phyloP scores from a whole-genome alignment of 2,113 vertebrate genomes.

The Pachycephala philippinensis region DNA sequence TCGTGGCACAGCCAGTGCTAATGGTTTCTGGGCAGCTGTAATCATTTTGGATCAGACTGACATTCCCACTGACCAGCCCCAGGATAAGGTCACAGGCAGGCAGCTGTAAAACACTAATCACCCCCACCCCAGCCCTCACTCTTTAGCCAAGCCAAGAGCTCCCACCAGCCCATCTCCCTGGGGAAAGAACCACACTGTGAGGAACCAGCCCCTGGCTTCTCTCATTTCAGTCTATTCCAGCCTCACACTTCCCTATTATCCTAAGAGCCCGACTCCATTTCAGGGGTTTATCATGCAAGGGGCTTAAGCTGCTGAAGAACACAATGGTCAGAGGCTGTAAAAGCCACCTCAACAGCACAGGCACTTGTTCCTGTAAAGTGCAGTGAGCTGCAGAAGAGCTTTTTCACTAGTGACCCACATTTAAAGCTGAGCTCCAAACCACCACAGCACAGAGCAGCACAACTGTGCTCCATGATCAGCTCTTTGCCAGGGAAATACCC shows the following conservation, averaged over 20 bases:
- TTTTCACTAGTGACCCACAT: background rate
- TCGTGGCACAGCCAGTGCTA: rapidly evolving
- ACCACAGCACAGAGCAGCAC: background rate
- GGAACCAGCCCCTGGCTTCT: background rate
- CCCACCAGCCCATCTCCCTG: background rate
- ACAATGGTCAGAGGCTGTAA: background rate
- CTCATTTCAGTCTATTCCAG: background rate
- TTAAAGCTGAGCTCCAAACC: background rate
- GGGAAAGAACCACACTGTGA: background rate
- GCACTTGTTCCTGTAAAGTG: background rate
- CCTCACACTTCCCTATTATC: rapidly evolving
- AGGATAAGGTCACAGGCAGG: background rate
- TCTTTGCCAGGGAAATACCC: background rate
- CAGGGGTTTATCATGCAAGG: background rate
- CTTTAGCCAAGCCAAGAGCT: background rate
- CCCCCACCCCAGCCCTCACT: background rate
- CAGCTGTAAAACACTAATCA: constrained; percentile 5
- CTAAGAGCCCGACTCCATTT: rapidly evolving
- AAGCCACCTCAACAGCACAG: background rate
- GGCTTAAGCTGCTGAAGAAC: background rate
- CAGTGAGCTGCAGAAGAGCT: background rate
- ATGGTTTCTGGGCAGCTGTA: background rate
- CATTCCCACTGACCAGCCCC: constrained; percentile 10
- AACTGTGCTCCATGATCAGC: rapidly evolving
- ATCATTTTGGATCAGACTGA: background rate